Evolutionary conservation across 2,888 invertebrate species (phyloP), one percentile per base, ranked within the genome.

Genomic region (Parapristionchus giblindavisi): DNA sequence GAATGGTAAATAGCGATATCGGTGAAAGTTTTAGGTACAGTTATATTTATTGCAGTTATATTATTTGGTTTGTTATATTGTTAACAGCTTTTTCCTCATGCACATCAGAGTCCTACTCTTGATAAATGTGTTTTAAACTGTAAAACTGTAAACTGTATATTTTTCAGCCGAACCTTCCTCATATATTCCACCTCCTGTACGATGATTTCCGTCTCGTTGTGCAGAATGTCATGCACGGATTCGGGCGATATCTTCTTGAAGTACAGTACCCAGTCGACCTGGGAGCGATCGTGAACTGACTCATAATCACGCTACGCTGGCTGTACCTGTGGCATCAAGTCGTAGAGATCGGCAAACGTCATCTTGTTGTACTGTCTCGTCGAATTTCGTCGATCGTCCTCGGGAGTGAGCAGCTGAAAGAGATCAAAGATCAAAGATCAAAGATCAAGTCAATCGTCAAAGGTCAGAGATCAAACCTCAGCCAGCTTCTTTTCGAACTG

Each of bases 141-240:
- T n/a, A n/a, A n/a, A n/a, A n/a, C n/a, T n/a, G n/a, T n/a, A n/a
- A n/a, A n/a, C n/a, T n/a, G n/a, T n/a, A n/a, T n/a, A 14, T 48
- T 21, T 48, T n/a, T n/a, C n/a, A n/a, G n/a, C n/a, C 70, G 21
- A 36, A 75, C 77, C 70, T 81, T 77, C 52, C 71, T 56, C 8
- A 82, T 66, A 58, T 78, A 83, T 8, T 82, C 87, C 24, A 85
- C 77, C 58, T 89, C 89, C 74, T 84, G 85, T 11, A 90, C 85
- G 36, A 89, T 88, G 14, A 89, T 82, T 65, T 85, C 82, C 38
- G 89, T 48, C 3, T 40, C 68, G 5, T 68, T 75, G 63, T 11
- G 8, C 27, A 74, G 38, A n/a, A 63, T 51, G 6, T 61, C 61
- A n/a, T 74, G 74, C 11, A 74, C 63, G 29, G 51, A 51, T 3